Percentiles rank a stretch among this genome's conserved stretches.
These are phyloP conservation scores for Hydrolagus colliei DNA, from an alignment of 2,797 vertebrate genomes.

Conservation along the genomic window DNA sequence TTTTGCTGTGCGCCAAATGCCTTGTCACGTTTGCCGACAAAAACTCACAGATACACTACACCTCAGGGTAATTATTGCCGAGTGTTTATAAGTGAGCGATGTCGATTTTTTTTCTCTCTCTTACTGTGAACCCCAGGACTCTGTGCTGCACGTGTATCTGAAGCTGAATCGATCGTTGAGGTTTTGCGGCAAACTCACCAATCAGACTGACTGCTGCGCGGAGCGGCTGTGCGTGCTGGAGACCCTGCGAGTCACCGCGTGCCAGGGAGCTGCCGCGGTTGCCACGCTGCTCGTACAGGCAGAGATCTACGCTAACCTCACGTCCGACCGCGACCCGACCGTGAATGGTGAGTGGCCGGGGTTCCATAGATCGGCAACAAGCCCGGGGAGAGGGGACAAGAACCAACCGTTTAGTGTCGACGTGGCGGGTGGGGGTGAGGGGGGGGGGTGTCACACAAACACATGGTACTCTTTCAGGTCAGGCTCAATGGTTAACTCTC, in stretches of 20 bases:
- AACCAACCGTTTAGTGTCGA: too few species aligned
- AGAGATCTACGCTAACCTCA: slow-evolving; percentile 64
- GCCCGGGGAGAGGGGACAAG: too few species aligned
- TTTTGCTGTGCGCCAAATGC: not conserved
- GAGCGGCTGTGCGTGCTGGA: slow-evolving; percentile 65
- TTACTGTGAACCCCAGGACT: too few species aligned
- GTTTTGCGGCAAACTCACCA: slow-evolving; percentile 57
- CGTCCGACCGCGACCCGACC: slow-evolving; percentile 37
- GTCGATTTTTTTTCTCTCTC: not conserved
- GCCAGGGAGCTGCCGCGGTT: slow-evolving; percentile 45
- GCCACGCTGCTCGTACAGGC: slow-evolving; percentile 74
- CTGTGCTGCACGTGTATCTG: slow-evolving; percentile 52
- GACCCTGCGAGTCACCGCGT: slow-evolving; percentile 70
- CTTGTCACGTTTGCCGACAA: not conserved
- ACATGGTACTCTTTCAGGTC: too few species aligned
- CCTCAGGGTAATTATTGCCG: too few species aligned
- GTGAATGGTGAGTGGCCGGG: too few species aligned
- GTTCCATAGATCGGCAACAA: too few species aligned
- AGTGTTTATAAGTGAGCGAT: not conserved
- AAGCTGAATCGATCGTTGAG: slow-evolving; percentile 52
- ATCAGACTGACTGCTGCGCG: slow-evolving; percentile 58
- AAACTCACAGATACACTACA: not conserved
- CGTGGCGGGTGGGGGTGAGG: too few species aligned
- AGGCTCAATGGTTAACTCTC: too few species aligned
- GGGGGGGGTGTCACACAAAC: too few species aligned